A percentile compares a stretch with the other conserved stretches of the same genome.
Evolutionary conservation across 2,888 invertebrate species (phyloP).

Genomic region (Meiosimyza platycephala): DNA sequence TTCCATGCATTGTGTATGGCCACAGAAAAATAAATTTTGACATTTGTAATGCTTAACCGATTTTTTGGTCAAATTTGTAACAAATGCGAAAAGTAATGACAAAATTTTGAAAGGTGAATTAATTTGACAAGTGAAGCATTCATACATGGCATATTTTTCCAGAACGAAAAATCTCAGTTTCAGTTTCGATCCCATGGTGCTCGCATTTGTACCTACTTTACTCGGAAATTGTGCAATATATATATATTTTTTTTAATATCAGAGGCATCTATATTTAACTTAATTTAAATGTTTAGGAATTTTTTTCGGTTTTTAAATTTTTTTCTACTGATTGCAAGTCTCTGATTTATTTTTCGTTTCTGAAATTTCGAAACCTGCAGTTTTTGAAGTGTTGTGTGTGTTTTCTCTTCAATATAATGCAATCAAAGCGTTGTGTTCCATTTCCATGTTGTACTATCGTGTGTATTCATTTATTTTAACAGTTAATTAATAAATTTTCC

Average conservation of each 20-base stretch:
- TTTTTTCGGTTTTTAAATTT: not conserved
- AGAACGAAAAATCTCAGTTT: conserved; percentile 31
- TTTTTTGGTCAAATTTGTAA: too few species aligned
- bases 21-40: too few species aligned
- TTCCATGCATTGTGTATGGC: too few species aligned
- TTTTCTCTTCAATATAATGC: conserved; percentile 19
- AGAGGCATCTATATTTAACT: not conserved
- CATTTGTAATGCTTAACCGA: too few species aligned
- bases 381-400: conserved; percentile 24
- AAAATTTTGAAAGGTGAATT: too few species aligned
- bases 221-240: conserved; percentile 5
- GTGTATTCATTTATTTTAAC: not conserved
- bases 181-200: conserved; percentile 57
- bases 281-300: too few species aligned
- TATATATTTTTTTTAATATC: not conserved
- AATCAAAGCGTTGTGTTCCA: too few species aligned
- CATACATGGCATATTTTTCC: not conserved
- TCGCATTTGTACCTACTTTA: conserved; percentile 51
- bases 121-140: too few species aligned
- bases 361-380: conserved; percentile 28
- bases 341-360: conserved; percentile 25
- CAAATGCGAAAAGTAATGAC: too few species aligned
- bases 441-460: not conserved
- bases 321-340: not conserved
- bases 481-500: too few species aligned